Percentiles rank a stretch among this genome's conserved stretches.
phyloP scores from a whole-genome alignment of 2,888 invertebrate species.

The Glaucopsyche alexis region DNA sequence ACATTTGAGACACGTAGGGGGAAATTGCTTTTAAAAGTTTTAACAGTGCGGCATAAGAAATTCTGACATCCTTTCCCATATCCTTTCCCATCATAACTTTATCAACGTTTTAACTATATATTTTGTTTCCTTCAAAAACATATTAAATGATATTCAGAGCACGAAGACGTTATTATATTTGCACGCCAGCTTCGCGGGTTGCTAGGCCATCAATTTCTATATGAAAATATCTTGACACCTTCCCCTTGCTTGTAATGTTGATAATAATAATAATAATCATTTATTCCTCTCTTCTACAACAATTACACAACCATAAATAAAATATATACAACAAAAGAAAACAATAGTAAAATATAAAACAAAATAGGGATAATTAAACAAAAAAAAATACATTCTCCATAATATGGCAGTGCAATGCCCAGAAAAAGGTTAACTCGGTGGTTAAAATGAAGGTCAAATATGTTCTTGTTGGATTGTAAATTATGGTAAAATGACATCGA shows the following conservation, averaged over 20 bases:
- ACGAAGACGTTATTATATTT: not conserved
- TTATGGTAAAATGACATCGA: not conserved
- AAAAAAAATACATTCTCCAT: too few species aligned
- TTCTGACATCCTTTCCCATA: not conserved
- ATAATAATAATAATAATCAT: too few species aligned
- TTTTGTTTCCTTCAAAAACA: not conserved
- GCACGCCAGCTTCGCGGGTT: not conserved
- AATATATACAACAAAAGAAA: too few species aligned
- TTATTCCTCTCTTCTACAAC: too few species aligned
- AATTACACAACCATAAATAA: too few species aligned
- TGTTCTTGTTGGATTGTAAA: slow-evolving; percentile 3
- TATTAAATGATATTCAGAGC: not conserved
- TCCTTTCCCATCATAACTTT: slow-evolving; percentile 2
- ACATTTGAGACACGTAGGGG: too few species aligned
- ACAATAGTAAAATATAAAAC: too few species aligned
- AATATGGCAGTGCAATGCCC: too few species aligned
- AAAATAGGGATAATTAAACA: too few species aligned
- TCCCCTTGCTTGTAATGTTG: not conserved
- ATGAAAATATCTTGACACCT: slow-evolving; percentile 10
- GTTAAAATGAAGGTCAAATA: too few species aligned
- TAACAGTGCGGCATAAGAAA: not conserved
- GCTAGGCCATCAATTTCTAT: slow-evolving; percentile 1
- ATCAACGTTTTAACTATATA: slow-evolving; percentile 6
- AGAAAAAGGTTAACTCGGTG: too few species aligned
- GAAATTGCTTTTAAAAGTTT: slow-evolving; percentile 5